phyloP scores from a whole-genome alignment of 2,113 vertebrate species.

The Pterocles gutturalis region DNA sequence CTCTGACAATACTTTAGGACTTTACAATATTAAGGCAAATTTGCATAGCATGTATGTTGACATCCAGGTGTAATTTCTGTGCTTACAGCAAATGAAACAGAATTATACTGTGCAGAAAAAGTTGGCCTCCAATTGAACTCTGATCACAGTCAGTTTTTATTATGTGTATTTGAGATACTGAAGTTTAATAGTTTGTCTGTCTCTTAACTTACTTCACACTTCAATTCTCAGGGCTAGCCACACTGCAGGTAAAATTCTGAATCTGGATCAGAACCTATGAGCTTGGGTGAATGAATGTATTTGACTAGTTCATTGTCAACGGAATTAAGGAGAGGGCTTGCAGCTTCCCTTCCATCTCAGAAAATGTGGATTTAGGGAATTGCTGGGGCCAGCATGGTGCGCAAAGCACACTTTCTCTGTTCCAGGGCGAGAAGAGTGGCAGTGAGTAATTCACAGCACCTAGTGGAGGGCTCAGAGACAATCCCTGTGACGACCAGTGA shows the following conservation, averaged over 20 bases:
- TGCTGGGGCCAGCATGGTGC: not conserved
- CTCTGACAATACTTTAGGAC: not conserved
- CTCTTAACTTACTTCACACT: not conserved
- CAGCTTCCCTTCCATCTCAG: not conserved
- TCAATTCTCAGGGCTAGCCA: not conserved
- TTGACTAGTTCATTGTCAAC: not conserved
- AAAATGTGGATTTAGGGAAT: not conserved
- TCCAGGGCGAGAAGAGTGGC: not conserved
- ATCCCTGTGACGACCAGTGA: constrained; percentile 8
- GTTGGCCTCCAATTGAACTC: not conserved
- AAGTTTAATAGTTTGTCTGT: not conserved
- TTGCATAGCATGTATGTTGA: not conserved
- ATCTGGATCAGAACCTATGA: not conserved
- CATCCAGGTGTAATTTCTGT: not conserved
- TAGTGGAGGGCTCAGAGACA: not conserved
- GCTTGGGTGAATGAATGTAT: not conserved
- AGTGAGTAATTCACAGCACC: constrained; percentile 26
- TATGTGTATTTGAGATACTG: not conserved
- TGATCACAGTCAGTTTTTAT: not conserved
- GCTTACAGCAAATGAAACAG: not conserved
- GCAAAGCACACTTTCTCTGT: not conserved
- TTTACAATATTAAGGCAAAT: not conserved
- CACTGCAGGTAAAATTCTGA: not conserved
- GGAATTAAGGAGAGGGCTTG: not conserved
- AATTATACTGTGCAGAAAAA: not conserved